Evolutionary conservation across 2,113 vertebrate species (phyloP).

Genomic region (Aythya baeri): DNA sequence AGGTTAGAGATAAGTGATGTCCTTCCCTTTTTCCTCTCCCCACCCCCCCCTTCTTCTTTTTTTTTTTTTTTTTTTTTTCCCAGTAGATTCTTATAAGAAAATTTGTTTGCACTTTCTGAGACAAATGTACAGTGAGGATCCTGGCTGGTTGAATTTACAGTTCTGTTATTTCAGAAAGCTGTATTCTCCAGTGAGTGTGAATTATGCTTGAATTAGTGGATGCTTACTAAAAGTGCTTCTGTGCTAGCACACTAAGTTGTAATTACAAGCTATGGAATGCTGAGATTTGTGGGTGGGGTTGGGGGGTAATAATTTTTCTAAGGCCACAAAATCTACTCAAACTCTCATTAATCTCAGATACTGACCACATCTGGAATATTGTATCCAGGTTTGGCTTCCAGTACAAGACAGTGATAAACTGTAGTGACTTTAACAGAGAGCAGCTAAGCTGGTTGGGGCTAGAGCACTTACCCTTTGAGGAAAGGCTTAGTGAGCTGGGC

Average conservation of each 20-base stretch:
- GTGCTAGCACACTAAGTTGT: neutral
- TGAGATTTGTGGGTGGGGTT: neutral
- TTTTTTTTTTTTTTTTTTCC: neutral
- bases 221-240: neutral
- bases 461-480: neutral
- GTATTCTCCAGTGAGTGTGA: neutral
- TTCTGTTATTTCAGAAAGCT: neutral
- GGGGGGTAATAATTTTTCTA: neutral
- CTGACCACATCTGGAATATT: neutral
- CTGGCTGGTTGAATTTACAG: neutral
- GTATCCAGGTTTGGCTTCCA: neutral
- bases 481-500: fast-evolving
- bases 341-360: neutral
- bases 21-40: neutral
- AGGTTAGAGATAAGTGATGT: neutral
- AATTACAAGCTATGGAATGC: neutral
- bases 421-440: neutral
- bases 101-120: neutral
- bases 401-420: neutral
- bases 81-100: neutral
- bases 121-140: neutral
- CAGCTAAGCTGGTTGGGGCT: neutral
- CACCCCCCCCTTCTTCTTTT: no score
- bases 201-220: neutral
- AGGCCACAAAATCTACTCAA: neutral